Evolutionary conservation across 2,888 invertebrate species (phyloP).

Genomic region (Epsilonema sp.): DNA sequence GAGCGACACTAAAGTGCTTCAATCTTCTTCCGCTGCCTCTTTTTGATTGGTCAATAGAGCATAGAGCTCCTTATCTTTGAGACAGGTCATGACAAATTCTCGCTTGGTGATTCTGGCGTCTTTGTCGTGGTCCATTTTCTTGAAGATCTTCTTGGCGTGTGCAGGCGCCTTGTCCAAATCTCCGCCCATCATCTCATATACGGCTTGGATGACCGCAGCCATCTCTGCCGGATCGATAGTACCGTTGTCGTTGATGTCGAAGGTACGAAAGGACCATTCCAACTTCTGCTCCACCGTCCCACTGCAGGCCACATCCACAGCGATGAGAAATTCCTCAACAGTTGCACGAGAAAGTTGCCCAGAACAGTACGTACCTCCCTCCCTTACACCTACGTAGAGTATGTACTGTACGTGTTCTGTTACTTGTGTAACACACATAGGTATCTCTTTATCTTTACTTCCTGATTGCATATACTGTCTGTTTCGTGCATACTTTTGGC

Average conservation of each 20-base stretch:
- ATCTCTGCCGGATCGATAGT: conserved; percentile 89
- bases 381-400: too few species aligned
- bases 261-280: conserved; percentile 94
- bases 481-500: too few species aligned
- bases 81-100: conserved; percentile 37
- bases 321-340: conserved; percentile 65
- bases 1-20: too few species aligned
- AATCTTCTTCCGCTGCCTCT: too few species aligned
- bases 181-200: conserved; percentile 93
- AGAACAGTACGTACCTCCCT: too few species aligned
- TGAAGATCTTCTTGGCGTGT: conserved; percentile 94
- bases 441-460: too few species aligned
- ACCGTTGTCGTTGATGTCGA: conserved; percentile 86
- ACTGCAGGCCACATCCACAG: conserved; percentile 85
- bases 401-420: background rate
- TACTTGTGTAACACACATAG: conserved; percentile 38
- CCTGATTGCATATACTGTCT: too few species aligned
- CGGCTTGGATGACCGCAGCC: conserved; percentile 90
- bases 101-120: conserved; percentile 91
- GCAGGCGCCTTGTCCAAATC: conserved; percentile 77
- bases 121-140: conserved; percentile 94
- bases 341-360: too few species aligned
- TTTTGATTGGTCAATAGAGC: background rate
- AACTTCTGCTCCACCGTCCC: conserved; percentile 86
- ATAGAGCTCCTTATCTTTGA: conserved; percentile 8